Conservation (phyloP, 2,113 vertebrate genomes). For the Hippolais icterina region DNA sequence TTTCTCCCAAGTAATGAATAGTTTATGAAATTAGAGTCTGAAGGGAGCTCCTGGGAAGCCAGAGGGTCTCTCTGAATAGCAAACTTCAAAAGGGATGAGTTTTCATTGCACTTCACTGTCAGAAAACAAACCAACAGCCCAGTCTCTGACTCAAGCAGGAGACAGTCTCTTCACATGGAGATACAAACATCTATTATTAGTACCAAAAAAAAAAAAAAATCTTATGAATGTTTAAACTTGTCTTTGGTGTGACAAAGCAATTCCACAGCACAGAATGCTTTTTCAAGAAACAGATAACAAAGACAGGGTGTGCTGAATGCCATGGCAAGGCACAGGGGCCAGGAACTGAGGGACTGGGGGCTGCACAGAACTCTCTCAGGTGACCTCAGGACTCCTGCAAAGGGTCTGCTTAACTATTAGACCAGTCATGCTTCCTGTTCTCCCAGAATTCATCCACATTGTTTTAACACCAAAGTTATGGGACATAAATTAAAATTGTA, state of each 20-base stretch:
- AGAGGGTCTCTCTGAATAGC: background rate
- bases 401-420: background rate
- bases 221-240: conserved; percentile 4
- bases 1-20: background rate
- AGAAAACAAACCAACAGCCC: conserved; percentile 20
- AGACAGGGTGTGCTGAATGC: background rate
- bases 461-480: background rate
- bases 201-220: background rate
- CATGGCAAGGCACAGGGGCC: accelerated
- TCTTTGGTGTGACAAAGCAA: background rate
- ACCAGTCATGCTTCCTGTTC: accelerated
- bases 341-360: accelerated
- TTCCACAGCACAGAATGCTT: background rate
- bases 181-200: background rate
- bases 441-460: background rate
- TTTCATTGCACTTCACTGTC: conserved; percentile 38
- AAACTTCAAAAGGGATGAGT: conserved; percentile 36
- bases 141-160: background rate
- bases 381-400: background rate
- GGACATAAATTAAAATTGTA: background rate
- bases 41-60: background rate
- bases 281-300: background rate
- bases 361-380: background rate
- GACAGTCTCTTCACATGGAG: background rate
- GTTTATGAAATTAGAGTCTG: background rate